A percentile compares a stretch with the other conserved stretches of the same genome.
phyloP scores from a whole-genome alignment of 2,113 vertebrate species.

The Petrocephalus zakoni region DNA sequence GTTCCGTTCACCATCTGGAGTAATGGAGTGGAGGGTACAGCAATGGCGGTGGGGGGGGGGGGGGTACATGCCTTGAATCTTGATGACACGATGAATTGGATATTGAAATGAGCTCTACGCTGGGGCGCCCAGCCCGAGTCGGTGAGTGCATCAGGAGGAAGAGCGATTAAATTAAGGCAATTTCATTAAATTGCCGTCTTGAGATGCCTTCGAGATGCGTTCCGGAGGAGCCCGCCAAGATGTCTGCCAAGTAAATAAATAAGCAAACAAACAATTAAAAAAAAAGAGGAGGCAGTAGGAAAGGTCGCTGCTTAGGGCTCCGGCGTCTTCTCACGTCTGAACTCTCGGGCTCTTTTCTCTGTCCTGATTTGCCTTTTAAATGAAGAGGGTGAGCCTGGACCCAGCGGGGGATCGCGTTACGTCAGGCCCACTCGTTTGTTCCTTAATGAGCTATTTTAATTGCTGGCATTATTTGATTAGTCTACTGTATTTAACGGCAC shows the following conservation, averaged over 20 bases:
- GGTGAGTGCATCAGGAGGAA: background rate
- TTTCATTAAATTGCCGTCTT: background rate
- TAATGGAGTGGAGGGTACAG: background rate
- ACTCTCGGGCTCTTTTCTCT: background rate
- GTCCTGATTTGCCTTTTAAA: conserved; percentile 15
- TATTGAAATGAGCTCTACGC: conserved; percentile 17
- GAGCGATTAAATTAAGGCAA: background rate
- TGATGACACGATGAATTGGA: conserved; percentile 2
- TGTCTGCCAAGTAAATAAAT: conserved; percentile 9
- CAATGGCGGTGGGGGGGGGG: background rate
- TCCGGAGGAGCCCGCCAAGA: background rate
- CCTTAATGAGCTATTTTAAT: conserved; percentile 27
- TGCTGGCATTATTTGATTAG: conserved; percentile 33
- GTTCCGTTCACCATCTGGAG: background rate
- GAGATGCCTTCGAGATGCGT: background rate
- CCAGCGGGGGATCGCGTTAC: conserved; percentile 13
- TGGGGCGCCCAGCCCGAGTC: background rate
- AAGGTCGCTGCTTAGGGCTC: background rate
- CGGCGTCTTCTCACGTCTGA: background rate
- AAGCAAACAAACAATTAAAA: background rate
- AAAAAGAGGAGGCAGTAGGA: background rate
- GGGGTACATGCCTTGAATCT: conserved; percentile 4
- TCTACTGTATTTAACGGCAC: conserved; percentile 17
- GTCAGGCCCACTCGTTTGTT: conserved; percentile 23
- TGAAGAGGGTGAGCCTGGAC: conserved; percentile 24